A percentile compares a stretch with the other conserved stretches of the same genome.
These are phyloP conservation scores for Chrysopa pallens DNA, from an alignment of 1,140 invertebrate genomes.

Conservation along the genomic window DNA sequence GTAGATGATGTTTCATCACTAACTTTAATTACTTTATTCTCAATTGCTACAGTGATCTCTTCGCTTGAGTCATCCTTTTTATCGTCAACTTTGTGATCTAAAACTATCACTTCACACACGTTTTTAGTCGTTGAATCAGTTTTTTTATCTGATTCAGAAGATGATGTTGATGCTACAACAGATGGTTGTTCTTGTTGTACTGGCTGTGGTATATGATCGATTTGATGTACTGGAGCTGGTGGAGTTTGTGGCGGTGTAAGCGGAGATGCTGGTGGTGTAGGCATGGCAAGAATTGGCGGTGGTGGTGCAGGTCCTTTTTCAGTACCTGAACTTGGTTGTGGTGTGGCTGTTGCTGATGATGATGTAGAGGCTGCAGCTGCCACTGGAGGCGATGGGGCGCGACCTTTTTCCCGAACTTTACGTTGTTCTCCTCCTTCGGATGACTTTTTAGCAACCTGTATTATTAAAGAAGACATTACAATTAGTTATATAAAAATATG, in stretches of 20 bases:
- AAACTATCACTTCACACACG: too few species aligned
- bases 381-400: constrained; percentile 27
- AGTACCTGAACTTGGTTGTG: constrained; percentile 1
- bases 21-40: too few species aligned
- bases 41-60: too few species aligned
- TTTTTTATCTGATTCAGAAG: constrained; percentile 9
- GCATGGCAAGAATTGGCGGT: constrained; percentile 20
- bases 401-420: constrained; percentile 30
- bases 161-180: constrained; percentile 7
- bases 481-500: too few species aligned
- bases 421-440: constrained; percentile 11
- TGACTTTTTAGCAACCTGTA: constrained; percentile 33
- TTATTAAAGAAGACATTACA: too few species aligned
- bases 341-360: constrained; percentile 6
- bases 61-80: too few species aligned
- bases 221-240: constrained; percentile 5
- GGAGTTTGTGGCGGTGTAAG: constrained; percentile 17
- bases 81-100: too few species aligned
- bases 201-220: not conserved
- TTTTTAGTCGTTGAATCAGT: not conserved
- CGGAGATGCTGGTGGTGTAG: constrained; percentile 28
- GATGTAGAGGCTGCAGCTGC: constrained; percentile 18
- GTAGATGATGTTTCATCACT: too few species aligned
- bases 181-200: constrained; percentile 3
- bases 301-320: constrained; percentile 5